These are phyloP conservation scores for Zosterops hypoxanthus DNA, from an alignment of 2,113 vertebrate genomes.

Conservation along the genomic window DNA sequence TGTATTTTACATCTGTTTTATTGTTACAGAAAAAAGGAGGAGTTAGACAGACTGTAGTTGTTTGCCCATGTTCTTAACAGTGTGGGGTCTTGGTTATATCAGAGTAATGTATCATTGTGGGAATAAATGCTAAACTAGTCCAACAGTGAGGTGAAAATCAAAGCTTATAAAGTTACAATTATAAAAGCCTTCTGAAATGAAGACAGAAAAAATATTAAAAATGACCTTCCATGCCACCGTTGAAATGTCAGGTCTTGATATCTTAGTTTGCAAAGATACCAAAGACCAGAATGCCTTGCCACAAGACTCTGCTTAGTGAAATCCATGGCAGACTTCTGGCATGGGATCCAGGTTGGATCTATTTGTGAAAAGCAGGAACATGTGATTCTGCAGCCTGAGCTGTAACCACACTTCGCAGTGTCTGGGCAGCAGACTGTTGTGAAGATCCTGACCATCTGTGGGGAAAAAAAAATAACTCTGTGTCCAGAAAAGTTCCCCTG, in stretches of 20 bases:
- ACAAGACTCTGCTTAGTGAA: not conserved
- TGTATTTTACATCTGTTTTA: not conserved
- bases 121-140: not conserved
- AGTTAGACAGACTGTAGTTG: not conserved
- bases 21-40: not conserved
- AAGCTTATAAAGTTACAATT: not conserved
- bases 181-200: not conserved
- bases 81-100: not conserved
- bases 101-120: not conserved
- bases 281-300: not conserved
- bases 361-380: not conserved
- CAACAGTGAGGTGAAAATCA: not conserved
- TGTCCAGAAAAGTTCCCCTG: not conserved
- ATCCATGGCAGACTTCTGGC: not conserved
- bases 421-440: not conserved
- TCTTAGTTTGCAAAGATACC: not conserved
- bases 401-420: fast-evolving
- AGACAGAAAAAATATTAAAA: not conserved
- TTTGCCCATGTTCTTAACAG: not conserved
- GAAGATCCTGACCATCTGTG: not conserved
- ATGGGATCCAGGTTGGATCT: not conserved
- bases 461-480: not conserved
- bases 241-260: not conserved
- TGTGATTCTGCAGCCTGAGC: not conserved
- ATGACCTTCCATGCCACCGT: fast-evolving